Evolutionary conservation across 2,797 vertebrate genomes (phyloP).

Genomic region (Pseudochromis fuscus): DNA sequence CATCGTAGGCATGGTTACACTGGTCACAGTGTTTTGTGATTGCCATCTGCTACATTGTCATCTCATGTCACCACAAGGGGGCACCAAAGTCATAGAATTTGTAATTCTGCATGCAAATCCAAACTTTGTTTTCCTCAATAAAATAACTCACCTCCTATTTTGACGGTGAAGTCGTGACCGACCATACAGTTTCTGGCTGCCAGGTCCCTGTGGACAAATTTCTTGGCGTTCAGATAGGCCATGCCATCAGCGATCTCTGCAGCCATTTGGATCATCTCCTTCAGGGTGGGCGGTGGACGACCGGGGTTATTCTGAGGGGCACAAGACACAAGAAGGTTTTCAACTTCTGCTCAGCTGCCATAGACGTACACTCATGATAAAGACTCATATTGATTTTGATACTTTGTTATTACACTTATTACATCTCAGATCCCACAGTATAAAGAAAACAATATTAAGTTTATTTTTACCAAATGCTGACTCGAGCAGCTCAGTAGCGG

Average conservation of each 20-base stretch:
- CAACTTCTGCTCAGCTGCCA: not conserved
- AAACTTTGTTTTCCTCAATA: not conserved
- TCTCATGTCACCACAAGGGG: slow-evolving; percentile 7
- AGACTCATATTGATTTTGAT: not conserved
- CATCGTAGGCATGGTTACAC: too few species aligned
- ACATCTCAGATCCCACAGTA: not conserved
- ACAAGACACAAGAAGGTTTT: slow-evolving; percentile 14
- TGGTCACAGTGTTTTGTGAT: not conserved
- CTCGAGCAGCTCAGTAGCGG: not conserved
- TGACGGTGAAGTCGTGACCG: slow-evolving; percentile 92
- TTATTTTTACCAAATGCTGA: not conserved
- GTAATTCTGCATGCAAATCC: not conserved
- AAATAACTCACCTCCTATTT: slow-evolving; percentile 92
- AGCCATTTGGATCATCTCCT: slow-evolving; percentile 97
- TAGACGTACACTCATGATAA: not conserved
- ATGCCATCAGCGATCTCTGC: slow-evolving; percentile 97
- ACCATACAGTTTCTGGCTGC: slow-evolving; percentile 99
- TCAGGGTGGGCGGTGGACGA: slow-evolving; percentile 91
- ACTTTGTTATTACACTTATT: not conserved
- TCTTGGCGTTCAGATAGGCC: slow-evolving; percentile 97
- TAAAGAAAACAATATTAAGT: not conserved
- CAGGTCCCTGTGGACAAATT: slow-evolving; percentile 96
- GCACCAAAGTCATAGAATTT: slow-evolving; percentile 8
- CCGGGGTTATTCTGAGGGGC: slow-evolving; percentile 91
- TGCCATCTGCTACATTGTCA: not conserved